phyloP scores from a whole-genome alignment of 2,797 vertebrate species.

The Mus minutoides region DNA sequence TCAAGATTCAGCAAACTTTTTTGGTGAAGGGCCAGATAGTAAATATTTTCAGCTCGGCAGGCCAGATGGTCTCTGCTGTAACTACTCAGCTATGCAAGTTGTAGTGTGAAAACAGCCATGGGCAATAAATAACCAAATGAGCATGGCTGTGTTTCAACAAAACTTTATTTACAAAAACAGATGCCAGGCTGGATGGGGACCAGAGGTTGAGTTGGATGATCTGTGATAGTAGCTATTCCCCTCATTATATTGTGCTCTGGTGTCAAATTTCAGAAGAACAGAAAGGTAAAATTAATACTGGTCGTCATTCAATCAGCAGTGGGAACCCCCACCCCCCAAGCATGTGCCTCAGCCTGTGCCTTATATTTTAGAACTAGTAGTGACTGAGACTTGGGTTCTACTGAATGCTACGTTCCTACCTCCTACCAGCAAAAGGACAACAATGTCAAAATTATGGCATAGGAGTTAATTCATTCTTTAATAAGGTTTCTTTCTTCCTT shows the following conservation, averaged over 20 bases:
- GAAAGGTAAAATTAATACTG: neutral
- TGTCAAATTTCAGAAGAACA: constrained; percentile 24
- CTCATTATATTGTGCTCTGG: neutral
- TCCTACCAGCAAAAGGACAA: neutral
- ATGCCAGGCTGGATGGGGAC: constrained; percentile 31
- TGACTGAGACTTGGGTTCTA: neutral
- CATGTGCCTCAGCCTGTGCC: neutral
- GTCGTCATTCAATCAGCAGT: neutral
- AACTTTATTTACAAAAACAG: constrained; percentile 76
- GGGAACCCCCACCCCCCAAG: neutral
- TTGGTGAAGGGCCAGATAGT: constrained; percentile 46
- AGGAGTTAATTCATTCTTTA: neutral
- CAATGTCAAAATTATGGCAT: constrained; percentile 11
- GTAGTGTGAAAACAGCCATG: constrained; percentile 51
- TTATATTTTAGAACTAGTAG: neutral
- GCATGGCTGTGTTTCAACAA: constrained; percentile 54
- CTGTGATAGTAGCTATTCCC: neutral
- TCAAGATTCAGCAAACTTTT: constrained; percentile 57
- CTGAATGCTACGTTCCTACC: neutral
- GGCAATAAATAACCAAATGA: constrained; percentile 54
- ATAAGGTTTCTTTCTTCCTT: neutral
- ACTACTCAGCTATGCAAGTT: constrained; percentile 47
- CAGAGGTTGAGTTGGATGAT: neutral
- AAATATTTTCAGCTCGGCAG: constrained; percentile 57
- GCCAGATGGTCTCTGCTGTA: constrained; percentile 52